Evolutionary conservation across 2,888 invertebrate species (phyloP), one percentile per base, ranked within the genome.

Genomic region (Acrocyrtus sp.): DNA sequence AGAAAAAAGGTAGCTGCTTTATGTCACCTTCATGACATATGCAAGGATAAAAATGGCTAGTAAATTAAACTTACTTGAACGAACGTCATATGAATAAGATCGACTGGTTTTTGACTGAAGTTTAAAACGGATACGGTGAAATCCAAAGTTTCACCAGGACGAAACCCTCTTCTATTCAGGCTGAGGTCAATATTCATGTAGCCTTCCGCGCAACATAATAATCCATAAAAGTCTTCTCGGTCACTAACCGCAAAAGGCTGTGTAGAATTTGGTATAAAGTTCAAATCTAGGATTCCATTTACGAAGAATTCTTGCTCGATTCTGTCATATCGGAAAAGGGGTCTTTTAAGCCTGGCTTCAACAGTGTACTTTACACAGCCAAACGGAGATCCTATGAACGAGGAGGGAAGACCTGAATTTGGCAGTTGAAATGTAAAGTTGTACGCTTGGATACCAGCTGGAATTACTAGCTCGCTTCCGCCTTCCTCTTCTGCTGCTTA

Each of bases 321-420:
- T 26, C 45, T 50, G 19, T 68, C 60, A 41, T 68, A 68, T 21
- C 53, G 45, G 27, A 68, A 68, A 12, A 68, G 19, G 17, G 60
- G 60, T 8, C 48, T 43, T 22, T 53, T 68, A 24, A 68, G 26
- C 5, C 60, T 19, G 5, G 60, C 68, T 24, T 68, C 68, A 3
- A 27, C 53, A 19, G 39, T 43, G 21, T 68, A 68, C 27, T 21
- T 68, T 6, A 68, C 58, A 10, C 15, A 60, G 4, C 68, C 68
- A 39, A 29, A 68, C 3, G 68, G 60, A 6, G 24, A 51, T 5
- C 47, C 48, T 6, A 39, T 19, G 10, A 45, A 54, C 19, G 68
- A 50, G 0, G 68, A 21, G 6, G 60, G 68, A 6, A 60, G 15
- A 2, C 26, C 47, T 1, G 8, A n/a, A 3, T 12, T 17, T 17